phyloP scores from a whole-genome alignment of 1,140 invertebrate genomes.

The Monomorium pharaonis region DNA sequence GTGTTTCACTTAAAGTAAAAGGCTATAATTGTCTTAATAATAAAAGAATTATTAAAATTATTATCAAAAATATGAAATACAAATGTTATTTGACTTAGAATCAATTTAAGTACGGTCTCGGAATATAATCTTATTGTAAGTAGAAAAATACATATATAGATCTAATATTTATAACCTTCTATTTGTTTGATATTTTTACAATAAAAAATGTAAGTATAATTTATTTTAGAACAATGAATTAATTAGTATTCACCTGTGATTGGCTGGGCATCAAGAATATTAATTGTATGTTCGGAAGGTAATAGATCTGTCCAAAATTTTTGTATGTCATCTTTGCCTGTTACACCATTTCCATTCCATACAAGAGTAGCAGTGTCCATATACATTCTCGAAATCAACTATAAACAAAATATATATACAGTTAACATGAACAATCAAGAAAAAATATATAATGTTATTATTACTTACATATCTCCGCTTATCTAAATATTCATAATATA shows the following conservation, averaged over 20 bases:
- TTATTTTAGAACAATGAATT: not conserved
- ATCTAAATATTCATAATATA: conserved; percentile 93
- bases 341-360: conserved; percentile 94
- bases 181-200: conserved; percentile 16
- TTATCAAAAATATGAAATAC: too few relatives aligned
- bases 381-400: conserved; percentile 92
- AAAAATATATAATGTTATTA: conserved; percentile 26
- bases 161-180: conserved; percentile 17
- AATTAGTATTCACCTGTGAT: conserved; percentile 87
- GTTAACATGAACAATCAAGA: not conserved
- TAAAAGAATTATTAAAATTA: too few relatives aligned
- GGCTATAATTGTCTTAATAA: too few relatives aligned
- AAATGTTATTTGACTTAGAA: too few relatives aligned
- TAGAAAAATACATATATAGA: not conserved
- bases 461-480: conserved; percentile 91
- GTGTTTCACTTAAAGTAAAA: too few relatives aligned
- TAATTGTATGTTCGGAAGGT: conserved; percentile 88
- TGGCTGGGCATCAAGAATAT: conserved; percentile 92
- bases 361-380: conserved; percentile 91
- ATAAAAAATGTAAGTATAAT: not conserved
- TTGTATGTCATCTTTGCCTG: conserved; percentile 91
- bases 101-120: too few relatives aligned
- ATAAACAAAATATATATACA: not conserved
- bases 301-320: conserved; percentile 92
- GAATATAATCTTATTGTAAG: too few relatives aligned